A percentile compares a stretch with the other conserved stretches of the same genome.
phyloP scores from a whole-genome alignment of 2,888 invertebrate species.

The Metellina segmentata region DNA sequence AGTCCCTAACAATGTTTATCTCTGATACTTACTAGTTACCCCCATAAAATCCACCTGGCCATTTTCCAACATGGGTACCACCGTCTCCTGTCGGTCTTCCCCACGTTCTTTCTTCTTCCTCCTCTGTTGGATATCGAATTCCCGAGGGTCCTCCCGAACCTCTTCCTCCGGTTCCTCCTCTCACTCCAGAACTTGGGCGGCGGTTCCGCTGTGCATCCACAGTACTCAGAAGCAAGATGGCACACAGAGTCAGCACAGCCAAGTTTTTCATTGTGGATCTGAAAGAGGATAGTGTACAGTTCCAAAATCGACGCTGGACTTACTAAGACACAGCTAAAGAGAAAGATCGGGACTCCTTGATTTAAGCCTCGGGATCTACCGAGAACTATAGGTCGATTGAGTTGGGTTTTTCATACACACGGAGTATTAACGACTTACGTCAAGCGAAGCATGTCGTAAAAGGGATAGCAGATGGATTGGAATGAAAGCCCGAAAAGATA shows the following conservation, averaged over 20 bases:
- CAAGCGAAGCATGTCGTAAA: too few species aligned
- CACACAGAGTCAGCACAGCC: not conserved
- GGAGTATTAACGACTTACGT: too few species aligned
- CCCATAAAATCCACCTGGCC: slow-evolving; percentile 71
- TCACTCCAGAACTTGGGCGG: not conserved
- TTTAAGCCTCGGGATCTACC: too few species aligned
- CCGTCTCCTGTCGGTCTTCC: not conserved
- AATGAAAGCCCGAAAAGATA: too few species aligned
- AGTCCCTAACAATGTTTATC: too few species aligned
- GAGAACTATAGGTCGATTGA: too few species aligned
- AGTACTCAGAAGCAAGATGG: not conserved
- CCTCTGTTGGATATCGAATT: slow-evolving; percentile 54
- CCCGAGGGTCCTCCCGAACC: slow-evolving; percentile 54
- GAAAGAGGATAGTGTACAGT: not conserved
- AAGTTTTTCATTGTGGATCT: not conserved
- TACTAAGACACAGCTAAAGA: too few species aligned
- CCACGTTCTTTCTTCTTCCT: not conserved
- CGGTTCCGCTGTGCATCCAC: slow-evolving; percentile 37
- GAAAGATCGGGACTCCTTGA: too few species aligned
- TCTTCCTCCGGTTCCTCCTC: slow-evolving; percentile 14
- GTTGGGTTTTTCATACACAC: too few species aligned
- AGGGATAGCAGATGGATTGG: too few species aligned
- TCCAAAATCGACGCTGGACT: too few species aligned
- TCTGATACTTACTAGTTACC: not conserved
- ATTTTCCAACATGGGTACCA: slow-evolving; percentile 45